Base-by-base conservation (phyloP, 2,113 vertebrate genomes). In the Percopsis transmontana region DNA sequence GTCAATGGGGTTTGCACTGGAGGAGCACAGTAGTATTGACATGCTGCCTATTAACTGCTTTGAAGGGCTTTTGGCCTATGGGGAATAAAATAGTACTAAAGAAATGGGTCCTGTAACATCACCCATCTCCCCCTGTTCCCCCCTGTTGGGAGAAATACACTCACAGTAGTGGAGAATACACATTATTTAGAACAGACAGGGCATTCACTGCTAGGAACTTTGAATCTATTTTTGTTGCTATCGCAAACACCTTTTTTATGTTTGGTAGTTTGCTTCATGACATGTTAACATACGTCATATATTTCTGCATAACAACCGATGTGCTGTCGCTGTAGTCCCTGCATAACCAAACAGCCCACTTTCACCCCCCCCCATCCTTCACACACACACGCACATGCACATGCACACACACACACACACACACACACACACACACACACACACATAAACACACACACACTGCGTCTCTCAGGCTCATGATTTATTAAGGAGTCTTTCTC, bases 401-500 rank as follows among this genome's bases (percentile, higher is more conserved):
- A 40, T n/a, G 18, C 27, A 40, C 55, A 40, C 27, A 58, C 27
- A 18, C 33, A 58, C n/a, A 11, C 57, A 67, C 69, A 53, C 20
- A 58, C 45, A 15, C 19, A 44, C 66, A 33, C 66, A 20, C 50
- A 33, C 62, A 27, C 42, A 20, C 56, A 55, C 71, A 70, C 56
- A 65, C 62, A 66, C 62, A 58, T 60, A 65, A 59, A 41, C 55
- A 11, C 52, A 33, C 57, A 66, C 50, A 63, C 68, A 63, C 62
- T 21, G 33, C 54, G 68, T 74, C 44, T 51, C 64, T 85, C 68
- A 44, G 19, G 41, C 66, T 83, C 78, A 90, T 90, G 62, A 86
- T 87, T 89, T 87, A 90, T 90, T 89, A 82, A 90, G 79, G 62
- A 79, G 80, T 73, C 82, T 77, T 61, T 83, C 71, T 71, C 71